These are phyloP conservation scores for Eucriotettix oculatus DNA, from an alignment of 2,888 invertebrate genomes.

Conservation along the genomic window DNA sequence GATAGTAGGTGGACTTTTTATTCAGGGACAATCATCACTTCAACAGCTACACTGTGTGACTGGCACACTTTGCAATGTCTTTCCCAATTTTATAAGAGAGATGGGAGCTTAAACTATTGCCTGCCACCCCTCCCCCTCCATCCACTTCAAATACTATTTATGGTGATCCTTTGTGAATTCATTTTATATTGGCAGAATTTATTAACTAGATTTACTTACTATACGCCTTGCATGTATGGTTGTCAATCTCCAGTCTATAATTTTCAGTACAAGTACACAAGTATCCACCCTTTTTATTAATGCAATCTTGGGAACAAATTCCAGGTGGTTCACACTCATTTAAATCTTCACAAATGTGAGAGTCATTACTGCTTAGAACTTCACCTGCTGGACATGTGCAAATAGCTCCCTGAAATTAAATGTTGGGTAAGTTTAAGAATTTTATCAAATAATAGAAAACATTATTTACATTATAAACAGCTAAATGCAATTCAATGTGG, in stretches of 20 bases:
- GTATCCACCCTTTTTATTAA: constrained; percentile 78
- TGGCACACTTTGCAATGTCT: no score
- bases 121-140: no score
- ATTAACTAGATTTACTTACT: constrained; percentile 24
- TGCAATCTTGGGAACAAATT: constrained; percentile 79
- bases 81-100: no score
- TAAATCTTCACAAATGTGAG: constrained; percentile 56
- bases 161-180: no score
- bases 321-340: constrained; percentile 83
- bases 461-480: neutral
- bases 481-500: neutral
- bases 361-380: constrained; percentile 46
- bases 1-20: no score
- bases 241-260: constrained; percentile 62
- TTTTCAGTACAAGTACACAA: constrained; percentile 75
- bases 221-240: constrained; percentile 79
- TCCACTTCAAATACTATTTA: no score
- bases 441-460: neutral
- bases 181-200: no score
- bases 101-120: no score
- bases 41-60: no score
- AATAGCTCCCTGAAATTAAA: constrained; percentile 45
- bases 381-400: constrained; percentile 86
- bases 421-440: neutral
- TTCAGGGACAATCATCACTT: no score